Percentiles rank a stretch among this genome's conserved stretches.
Conservation (phyloP, 2,888 invertebrate species). For the Nesidiocoris tenuis region DNA sequence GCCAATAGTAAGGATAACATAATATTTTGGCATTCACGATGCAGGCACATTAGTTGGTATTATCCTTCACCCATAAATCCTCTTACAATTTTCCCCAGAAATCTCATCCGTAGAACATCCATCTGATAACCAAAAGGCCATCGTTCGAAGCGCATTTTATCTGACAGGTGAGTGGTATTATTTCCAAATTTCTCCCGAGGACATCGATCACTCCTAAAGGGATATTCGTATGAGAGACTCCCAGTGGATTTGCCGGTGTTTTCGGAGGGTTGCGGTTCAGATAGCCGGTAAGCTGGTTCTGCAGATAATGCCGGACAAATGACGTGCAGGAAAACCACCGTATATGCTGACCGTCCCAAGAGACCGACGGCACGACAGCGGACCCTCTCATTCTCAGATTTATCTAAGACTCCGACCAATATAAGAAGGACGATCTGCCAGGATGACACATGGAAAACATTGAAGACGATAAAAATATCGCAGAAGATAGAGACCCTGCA, state of each 20-base stretch:
- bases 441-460: too few relatives aligned
- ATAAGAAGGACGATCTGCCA: too few relatives aligned
- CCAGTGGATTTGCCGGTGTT: constrained; percentile 9
- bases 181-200: constrained; percentile 41
- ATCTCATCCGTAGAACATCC: neutral
- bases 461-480: too few relatives aligned
- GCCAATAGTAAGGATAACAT: too few relatives aligned
- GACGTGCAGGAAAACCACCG: constrained; percentile 26
- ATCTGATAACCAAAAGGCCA: constrained; percentile 33
- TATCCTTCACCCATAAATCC: too few relatives aligned
- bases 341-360: constrained; percentile 34
- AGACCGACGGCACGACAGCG: constrained; percentile 25
- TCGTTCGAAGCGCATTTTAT: constrained; percentile 24
- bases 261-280: neutral
- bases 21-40: too few relatives aligned
- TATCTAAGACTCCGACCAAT: too few relatives aligned
- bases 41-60: too few relatives aligned
- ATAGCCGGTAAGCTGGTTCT: constrained; percentile 20
- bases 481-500: too few relatives aligned
- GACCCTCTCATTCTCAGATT: constrained; percentile 36
- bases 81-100: neutral
- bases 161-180: constrained; percentile 43
- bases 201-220: constrained; percentile 23
- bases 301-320: constrained; percentile 43
- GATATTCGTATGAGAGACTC: neutral